Percentiles rank a stretch among this genome's conserved stretches.
phyloP scores from a whole-genome alignment of 2,888 invertebrate species.

The Agelastica alni region DNA sequence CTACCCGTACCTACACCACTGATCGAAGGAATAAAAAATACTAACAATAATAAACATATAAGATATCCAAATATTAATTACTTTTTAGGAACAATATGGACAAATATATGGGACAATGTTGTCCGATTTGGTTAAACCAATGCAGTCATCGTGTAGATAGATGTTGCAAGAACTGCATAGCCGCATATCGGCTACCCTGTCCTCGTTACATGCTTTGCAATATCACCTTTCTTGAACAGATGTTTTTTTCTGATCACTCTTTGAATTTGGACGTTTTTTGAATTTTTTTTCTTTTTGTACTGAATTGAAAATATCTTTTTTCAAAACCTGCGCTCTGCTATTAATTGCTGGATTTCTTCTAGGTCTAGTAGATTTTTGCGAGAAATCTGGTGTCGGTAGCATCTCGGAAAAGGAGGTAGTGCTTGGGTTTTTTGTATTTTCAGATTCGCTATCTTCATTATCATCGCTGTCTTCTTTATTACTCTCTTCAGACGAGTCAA shows the following conservation, averaged over 20 bases:
- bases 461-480: background rate
- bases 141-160: too few species aligned
- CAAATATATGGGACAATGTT: too few species aligned
- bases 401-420: background rate
- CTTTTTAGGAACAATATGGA: too few species aligned
- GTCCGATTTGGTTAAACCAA: too few species aligned
- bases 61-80: too few species aligned
- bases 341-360: slow-evolving; percentile 3
- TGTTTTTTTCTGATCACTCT: background rate
- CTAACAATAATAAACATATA: too few species aligned
- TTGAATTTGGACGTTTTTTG: background rate
- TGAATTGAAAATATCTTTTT: background rate
- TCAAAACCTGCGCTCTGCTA: slow-evolving; percentile 5
- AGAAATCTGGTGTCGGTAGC: background rate
- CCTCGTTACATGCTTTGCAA: background rate
- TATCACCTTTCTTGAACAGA: background rate
- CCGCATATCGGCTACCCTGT: background rate
- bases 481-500: background rate
- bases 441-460: too few species aligned
- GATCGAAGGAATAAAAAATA: too few species aligned
- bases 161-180: too few species aligned
- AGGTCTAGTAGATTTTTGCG: background rate
- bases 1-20: too few species aligned
- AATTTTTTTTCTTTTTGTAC: background rate
- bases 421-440: too few species aligned